Evolutionary conservation across 2,797 vertebrate species (phyloP).

Genomic region (Cuculus canorus): DNA sequence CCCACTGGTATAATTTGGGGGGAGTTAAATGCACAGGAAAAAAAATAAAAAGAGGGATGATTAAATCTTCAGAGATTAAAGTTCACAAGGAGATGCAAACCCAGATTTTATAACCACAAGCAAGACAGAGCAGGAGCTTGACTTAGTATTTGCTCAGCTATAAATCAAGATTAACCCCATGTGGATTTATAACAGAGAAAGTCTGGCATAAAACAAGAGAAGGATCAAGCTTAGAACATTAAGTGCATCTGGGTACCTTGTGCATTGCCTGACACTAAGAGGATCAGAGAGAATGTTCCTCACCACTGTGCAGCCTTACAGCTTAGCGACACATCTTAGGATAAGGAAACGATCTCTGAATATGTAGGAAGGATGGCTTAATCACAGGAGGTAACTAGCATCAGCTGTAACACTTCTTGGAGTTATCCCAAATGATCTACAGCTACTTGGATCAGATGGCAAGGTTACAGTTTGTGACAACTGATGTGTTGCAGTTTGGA

Average conservation of each 20-base stretch:
- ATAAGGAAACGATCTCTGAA: neutral
- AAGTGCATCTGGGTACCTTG: slow-evolving; percentile 42
- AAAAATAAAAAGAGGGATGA: neutral
- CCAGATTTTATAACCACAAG: slow-evolving; percentile 11
- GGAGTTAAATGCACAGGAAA: neutral
- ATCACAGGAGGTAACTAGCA: neutral
- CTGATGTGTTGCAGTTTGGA: neutral
- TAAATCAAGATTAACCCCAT: slow-evolving; percentile 43
- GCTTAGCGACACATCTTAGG: neutral
- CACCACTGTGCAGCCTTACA: neutral
- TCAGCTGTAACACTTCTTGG: neutral
- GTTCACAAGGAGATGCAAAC: slow-evolving; percentile 4
- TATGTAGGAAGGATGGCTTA: neutral
- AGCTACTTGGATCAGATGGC: neutral
- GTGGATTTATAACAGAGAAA: slow-evolving; percentile 5
- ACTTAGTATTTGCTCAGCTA: slow-evolving; percentile 34
- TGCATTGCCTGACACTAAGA: neutral
- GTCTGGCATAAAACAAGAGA: neutral
- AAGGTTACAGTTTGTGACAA: neutral
- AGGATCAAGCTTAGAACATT: neutral
- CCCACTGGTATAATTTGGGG: neutral
- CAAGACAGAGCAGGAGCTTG: slow-evolving; percentile 5
- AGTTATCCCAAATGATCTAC: neutral
- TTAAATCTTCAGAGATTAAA: slow-evolving; percentile 25
- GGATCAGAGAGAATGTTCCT: neutral